Base-by-base conservation (phyloP, 2,113 vertebrate species). In the Agelaius tricolor region DNA sequence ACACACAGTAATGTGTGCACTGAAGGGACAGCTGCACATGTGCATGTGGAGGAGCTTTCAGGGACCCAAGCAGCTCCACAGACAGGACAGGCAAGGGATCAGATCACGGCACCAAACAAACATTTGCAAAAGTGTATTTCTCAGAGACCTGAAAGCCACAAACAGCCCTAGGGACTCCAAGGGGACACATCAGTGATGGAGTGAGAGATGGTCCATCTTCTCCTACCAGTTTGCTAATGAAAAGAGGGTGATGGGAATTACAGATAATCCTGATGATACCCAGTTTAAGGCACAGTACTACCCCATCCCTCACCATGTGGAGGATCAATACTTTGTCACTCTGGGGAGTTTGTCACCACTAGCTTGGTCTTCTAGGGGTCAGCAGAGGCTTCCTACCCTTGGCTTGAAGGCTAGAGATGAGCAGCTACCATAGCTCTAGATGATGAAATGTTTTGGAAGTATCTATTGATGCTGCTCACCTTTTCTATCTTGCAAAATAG, bases 1-100 rank as follows among this genome's bases (percentile, higher is more conserved):
- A 20, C 41, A 66, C 28, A 37, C 11, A 0, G 1, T 20, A n/a
- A 46, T 2, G 5, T 66, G 52, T 41, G 84, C 41, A 39, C 51
- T 43, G 78, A 66, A 28, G 31, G 28, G 15, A 37, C 57, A 84
- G 37, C 20, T 30, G 35, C 31, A 51, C 10, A 13, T 0, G 0
- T 6, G 16, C 10, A 4, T 0, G 11, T 27, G 26, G 44, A 80
- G 47, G 23, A 75, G 22, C 37, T 47, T 44, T 33, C 8, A 46
- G 74, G 73, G 59, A 47, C 11, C 30, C 80, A 55, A 67, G 39
- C 0, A 2, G 16, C 23, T 75, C 47, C 57, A 4, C 3, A 28
- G 55, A 49, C 51, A 58, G 55, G 55, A 26, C 43, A 31, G 31
- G 27, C 0, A 13, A 83, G 33, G 4, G 51, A 59, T 28, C 27